Evolutionary conservation across 2,113 vertebrate genomes (phyloP).

Genomic region (Lampris megalopsis): DNA sequence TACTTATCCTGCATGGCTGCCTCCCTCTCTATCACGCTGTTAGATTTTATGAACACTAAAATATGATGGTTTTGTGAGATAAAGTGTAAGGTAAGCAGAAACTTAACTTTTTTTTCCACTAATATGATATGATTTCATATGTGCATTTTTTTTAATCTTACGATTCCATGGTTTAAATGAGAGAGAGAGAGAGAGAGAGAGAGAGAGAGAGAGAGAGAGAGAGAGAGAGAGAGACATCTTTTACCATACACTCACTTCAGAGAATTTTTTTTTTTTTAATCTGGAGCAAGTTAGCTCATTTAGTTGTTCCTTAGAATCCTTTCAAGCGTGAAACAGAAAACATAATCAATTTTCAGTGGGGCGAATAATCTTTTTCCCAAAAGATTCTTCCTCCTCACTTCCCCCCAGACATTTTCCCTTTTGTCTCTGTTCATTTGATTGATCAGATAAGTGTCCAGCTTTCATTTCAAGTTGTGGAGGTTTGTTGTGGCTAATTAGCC

Average conservation of each 20-base stretch:
- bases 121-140: no score
- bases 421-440: conserved; percentile 73
- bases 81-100: no score
- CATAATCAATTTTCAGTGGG: conserved; percentile 24
- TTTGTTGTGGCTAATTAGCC: conserved; percentile 72
- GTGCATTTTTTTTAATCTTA: no score
- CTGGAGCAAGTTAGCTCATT: not conserved
- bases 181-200: no score
- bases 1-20: no score
- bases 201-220: no score
- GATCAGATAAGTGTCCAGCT: conserved; percentile 68
- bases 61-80: no score
- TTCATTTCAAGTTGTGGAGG: conserved; percentile 52
- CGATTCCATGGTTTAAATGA: no score
- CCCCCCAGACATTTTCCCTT: conserved; percentile 22
- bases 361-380: conserved; percentile 14
- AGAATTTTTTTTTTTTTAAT: not conserved
- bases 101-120: no score
- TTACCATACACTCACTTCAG: not conserved
- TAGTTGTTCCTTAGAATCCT: conserved; percentile 43
- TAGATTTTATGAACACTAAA: no score
- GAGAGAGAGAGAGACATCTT: not conserved
- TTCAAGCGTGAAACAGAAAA: conserved; percentile 35
- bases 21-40: no score
- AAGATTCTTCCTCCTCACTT: not conserved